phyloP scores from a whole-genome alignment of 2,888 invertebrate species.

The Germaria angustata region DNA sequence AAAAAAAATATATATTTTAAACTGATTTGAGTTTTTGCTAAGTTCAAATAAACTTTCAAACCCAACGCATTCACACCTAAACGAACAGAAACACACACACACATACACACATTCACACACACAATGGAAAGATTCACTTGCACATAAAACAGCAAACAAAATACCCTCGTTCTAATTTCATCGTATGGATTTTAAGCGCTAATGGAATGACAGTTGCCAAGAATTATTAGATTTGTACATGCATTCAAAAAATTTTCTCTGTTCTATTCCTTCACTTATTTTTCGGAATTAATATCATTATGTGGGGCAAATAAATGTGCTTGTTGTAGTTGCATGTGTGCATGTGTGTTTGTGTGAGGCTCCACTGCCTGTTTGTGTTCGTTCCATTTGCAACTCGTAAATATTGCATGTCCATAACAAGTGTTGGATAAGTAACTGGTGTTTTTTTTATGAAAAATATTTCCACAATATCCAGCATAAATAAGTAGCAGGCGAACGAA shows the following conservation, averaged over 20 bases:
- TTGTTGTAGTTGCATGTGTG: not conserved
- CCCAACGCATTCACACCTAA: not conserved
- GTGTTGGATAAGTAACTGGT: constrained; percentile 64
- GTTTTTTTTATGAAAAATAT: constrained; percentile 44
- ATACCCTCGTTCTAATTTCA: constrained; percentile 59
- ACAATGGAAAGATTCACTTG: not conserved
- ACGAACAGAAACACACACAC: not conserved
- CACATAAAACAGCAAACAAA: not conserved
- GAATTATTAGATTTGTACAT: constrained; percentile 73
- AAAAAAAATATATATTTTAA: not conserved
- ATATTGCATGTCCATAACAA: constrained; percentile 64
- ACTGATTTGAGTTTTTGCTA: constrained; percentile 14
- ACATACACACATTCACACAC: not conserved
- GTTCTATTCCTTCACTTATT: constrained; percentile 25
- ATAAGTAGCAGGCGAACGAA: constrained; percentile 38
- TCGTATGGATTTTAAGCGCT: constrained; percentile 61
- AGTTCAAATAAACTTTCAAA: constrained; percentile 27
- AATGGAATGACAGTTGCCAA: constrained; percentile 70
- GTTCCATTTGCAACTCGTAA: constrained; percentile 51
- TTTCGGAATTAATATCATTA: constrained; percentile 59
- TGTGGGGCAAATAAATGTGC: constrained; percentile 30
- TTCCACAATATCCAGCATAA: constrained; percentile 51
- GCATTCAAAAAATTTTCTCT: constrained; percentile 57
- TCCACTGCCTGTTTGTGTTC: not conserved
- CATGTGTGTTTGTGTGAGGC: not conserved